Percentiles rank a stretch among this genome's conserved stretches.
phyloP scores from a whole-genome alignment of 2,888 invertebrate genomes.

The Stenoptilia bipunctidactyla region DNA sequence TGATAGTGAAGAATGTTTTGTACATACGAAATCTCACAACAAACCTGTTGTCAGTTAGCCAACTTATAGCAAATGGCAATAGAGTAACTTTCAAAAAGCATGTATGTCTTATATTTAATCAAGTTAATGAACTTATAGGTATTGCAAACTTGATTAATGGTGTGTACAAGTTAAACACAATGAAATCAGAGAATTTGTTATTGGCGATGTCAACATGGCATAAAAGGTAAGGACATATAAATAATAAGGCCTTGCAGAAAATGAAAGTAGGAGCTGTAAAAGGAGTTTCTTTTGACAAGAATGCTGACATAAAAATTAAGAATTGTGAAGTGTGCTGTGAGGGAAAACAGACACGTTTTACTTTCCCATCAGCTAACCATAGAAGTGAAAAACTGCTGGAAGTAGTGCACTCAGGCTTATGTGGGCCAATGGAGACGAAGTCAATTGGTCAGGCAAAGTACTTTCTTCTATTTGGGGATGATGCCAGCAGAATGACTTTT shows the following conservation, averaged over 20 bases:
- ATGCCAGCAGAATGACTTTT: constrained; percentile 11
- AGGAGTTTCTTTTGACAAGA: constrained; percentile 14
- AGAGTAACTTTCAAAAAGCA: constrained; percentile 8
- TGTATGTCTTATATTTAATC: constrained; percentile 12
- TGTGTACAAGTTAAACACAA: constrained; percentile 14
- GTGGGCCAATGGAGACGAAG: constrained; percentile 5
- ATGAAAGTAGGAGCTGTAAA: constrained; percentile 17
- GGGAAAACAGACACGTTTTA: constrained; percentile 16
- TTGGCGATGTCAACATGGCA: constrained; percentile 15
- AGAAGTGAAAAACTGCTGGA: constrained; percentile 9
- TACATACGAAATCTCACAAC: constrained; percentile 14
- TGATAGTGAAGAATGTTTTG: constrained; percentile 12
- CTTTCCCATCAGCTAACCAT: constrained; percentile 14
- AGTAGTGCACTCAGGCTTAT: background rate
- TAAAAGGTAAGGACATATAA: constrained; percentile 15
- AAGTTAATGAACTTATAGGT: constrained; percentile 9
- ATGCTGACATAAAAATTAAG: constrained; percentile 8
- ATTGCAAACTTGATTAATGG: constrained; percentile 10
- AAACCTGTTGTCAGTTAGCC: constrained; percentile 14
- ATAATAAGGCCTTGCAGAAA: constrained; percentile 11
- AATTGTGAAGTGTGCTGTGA: constrained; percentile 15
- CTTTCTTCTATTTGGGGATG: constrained; percentile 23
- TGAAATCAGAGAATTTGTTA: constrained; percentile 1
- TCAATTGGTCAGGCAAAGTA: constrained; percentile 5
- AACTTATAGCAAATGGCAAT: constrained; percentile 15